phyloP scores from a whole-genome alignment of 2,797 vertebrate genomes.

The Enteromius fasciolatus region DNA sequence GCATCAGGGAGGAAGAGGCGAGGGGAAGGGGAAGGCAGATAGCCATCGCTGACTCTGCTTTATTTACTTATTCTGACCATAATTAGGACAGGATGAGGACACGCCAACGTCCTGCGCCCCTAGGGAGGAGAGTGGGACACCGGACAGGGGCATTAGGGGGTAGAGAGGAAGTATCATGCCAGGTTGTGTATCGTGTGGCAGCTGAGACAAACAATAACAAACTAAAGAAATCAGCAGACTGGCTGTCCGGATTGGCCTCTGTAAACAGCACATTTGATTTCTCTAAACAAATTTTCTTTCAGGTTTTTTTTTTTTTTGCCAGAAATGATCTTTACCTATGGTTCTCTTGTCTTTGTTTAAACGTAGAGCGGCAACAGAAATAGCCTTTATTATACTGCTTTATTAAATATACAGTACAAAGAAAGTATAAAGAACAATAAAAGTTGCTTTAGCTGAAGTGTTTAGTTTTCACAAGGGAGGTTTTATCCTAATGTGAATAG shows the following conservation, averaged over 20 bases:
- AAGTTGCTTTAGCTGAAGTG: neutral
- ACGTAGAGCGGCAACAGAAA: neutral
- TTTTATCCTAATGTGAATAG: slow-evolving; percentile 19
- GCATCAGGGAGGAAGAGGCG: slow-evolving; percentile 72
- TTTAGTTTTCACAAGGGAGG: neutral
- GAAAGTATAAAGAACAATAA: neutral
- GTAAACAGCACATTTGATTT: neutral
- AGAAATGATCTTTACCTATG: neutral
- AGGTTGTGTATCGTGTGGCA: slow-evolving; percentile 40
- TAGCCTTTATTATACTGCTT: neutral
- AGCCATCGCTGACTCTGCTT: slow-evolving; percentile 80
- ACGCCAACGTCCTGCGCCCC: slow-evolving; percentile 72
- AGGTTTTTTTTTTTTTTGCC: neutral
- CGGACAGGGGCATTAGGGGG: slow-evolving; percentile 36
- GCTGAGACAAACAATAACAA: slow-evolving; percentile 47
- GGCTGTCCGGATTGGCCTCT: neutral
- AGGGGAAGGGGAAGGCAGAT: slow-evolving; percentile 79
- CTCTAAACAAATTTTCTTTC: slow-evolving; percentile 1
- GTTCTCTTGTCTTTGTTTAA: neutral
- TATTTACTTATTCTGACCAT: slow-evolving; percentile 84
- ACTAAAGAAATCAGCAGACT: slow-evolving; percentile 32
- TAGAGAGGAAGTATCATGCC: slow-evolving; percentile 35
- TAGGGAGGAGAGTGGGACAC: slow-evolving; percentile 47
- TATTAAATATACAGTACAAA: neutral
- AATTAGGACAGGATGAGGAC: slow-evolving; percentile 84